Percentiles rank a stretch among this genome's conserved stretches.
phyloP scores from a whole-genome alignment of 1,140 invertebrate species.

The Contarinia nasturtii region DNA sequence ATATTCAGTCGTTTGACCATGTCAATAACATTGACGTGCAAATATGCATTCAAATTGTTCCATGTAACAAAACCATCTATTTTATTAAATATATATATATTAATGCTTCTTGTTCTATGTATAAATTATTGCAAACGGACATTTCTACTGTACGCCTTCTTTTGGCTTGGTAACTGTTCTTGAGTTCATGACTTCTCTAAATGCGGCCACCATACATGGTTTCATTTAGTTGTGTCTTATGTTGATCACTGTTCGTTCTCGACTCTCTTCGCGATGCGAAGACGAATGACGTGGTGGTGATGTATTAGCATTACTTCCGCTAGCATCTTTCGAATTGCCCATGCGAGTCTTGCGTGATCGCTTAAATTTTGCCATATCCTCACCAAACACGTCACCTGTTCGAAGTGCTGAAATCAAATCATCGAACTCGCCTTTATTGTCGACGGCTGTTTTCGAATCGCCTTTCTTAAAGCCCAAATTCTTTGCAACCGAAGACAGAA shows the following conservation, averaged over 20 bases:
- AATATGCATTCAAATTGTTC: too few species aligned
- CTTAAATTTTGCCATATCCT: constrained; percentile 85
- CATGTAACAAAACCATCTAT: too few species aligned
- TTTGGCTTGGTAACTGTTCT: too few species aligned
- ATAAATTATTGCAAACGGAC: too few species aligned
- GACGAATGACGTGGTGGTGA: constrained; percentile 29
- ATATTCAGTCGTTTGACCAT: too few species aligned
- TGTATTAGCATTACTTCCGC: constrained; percentile 25
- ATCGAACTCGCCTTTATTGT: constrained; percentile 81
- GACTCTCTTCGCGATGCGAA: constrained; percentile 15
- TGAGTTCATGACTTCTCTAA: too few species aligned
- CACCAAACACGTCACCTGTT: constrained; percentile 92
- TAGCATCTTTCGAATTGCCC: constrained; percentile 9
- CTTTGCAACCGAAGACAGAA: constrained; percentile 37
- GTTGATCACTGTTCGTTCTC: constrained; percentile 15
- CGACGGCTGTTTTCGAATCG: constrained; percentile 11
- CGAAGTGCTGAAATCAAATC: constrained; percentile 88
- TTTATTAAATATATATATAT: too few species aligned
- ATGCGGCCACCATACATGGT: too few species aligned
- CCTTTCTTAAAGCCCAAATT: constrained; percentile 29
- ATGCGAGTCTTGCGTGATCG: constrained; percentile 39
- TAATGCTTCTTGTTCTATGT: too few species aligned
- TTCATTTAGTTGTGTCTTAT: not conserved
- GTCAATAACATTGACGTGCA: too few species aligned
- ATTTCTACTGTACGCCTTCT: too few species aligned